Evolutionary conservation across 2,113 vertebrate species (phyloP).

Genomic region (Glareola pratincola): DNA sequence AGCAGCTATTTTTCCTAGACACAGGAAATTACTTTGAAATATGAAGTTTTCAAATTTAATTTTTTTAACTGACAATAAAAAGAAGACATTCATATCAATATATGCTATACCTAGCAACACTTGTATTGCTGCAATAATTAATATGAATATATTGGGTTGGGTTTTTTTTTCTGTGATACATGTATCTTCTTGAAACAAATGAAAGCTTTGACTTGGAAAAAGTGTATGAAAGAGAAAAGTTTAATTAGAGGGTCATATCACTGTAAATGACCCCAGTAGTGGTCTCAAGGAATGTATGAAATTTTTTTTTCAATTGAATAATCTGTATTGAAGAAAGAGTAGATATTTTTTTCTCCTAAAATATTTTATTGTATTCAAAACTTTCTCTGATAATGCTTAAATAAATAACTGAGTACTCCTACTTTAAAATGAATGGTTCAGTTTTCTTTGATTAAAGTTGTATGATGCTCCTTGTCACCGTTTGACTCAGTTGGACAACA

Average conservation of each 20-base stretch:
- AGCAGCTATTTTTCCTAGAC: background rate
- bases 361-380: background rate
- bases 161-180: background rate
- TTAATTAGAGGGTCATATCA: background rate
- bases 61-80: background rate
- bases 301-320: background rate
- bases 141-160: background rate
- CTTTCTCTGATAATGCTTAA: background rate
- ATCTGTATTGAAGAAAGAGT: background rate
- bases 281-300: background rate
- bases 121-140: background rate
- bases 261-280: background rate
- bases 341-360: background rate
- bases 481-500: no score
- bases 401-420: background rate
- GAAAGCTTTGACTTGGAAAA: background rate
- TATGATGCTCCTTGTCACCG: no score
- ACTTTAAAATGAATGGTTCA: background rate
- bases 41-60: background rate
- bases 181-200: background rate
- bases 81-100: background rate
- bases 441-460: background rate
- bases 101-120: background rate
- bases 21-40: background rate
- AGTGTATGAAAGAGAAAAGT: background rate